A percentile compares a stretch with the other conserved stretches of the same genome.
Evolutionary conservation across 2,113 vertebrate genomes (phyloP).

Genomic region (Xenus cinereus): DNA sequence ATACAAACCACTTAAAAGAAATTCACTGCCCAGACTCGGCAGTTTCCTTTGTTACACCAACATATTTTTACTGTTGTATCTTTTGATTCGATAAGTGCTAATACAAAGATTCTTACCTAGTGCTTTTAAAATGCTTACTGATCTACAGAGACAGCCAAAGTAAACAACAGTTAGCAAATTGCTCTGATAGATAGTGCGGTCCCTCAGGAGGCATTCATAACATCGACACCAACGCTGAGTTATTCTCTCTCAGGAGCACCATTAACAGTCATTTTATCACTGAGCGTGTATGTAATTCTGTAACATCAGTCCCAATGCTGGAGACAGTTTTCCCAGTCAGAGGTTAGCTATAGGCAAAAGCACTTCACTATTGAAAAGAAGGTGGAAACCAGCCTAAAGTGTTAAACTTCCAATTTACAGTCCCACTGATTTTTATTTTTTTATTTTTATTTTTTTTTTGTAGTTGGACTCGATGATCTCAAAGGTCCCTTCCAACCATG

Average conservation of each 20-base stretch:
- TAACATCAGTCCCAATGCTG: not conserved
- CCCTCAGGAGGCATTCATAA: not conserved
- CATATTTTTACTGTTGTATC: not conserved
- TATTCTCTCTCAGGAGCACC: not conserved
- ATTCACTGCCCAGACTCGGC: not conserved
- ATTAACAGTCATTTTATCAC: not conserved
- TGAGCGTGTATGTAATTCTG: rapidly evolving
- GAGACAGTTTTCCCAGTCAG: not conserved
- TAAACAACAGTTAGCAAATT: not conserved
- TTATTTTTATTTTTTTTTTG: no score
- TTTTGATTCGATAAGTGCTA: not conserved
- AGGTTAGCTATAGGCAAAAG: not conserved
- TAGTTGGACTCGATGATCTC: no score
- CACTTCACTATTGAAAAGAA: not conserved
- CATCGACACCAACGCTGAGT: not conserved
- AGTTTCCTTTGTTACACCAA: not conserved
- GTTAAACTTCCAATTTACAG: not conserved
- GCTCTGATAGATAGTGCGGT: not conserved
- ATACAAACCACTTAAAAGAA: not conserved
- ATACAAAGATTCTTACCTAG: not conserved
- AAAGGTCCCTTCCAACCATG: no score
- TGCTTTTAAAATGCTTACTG: slow-evolving; percentile 29
- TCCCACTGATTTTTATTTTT: not conserved
- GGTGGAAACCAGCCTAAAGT: not conserved
- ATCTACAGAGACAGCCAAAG: not conserved